Conservation (phyloP, 1,140 invertebrate species). For the Helicoverpa zea region DNA sequence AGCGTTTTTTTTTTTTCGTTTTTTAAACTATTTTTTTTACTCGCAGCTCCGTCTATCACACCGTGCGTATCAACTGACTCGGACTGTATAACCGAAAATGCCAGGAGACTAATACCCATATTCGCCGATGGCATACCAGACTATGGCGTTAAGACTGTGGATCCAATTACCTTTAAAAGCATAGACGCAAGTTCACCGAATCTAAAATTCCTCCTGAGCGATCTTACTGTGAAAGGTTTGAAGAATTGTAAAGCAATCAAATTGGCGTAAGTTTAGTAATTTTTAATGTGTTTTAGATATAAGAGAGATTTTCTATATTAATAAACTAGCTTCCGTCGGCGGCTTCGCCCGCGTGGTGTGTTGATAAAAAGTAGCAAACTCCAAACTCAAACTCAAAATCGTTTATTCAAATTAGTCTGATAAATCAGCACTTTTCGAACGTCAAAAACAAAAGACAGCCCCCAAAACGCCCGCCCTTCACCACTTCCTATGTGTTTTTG, state of each 20-base stretch:
- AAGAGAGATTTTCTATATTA: too few species aligned
- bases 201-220: conserved; percentile 61
- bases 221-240: conserved; percentile 57
- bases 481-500: too few species aligned
- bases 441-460: too few species aligned
- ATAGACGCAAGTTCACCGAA: conserved; percentile 55
- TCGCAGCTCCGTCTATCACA: conserved; percentile 49
- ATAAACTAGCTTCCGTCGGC: too few species aligned
- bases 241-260: conserved; percentile 45
- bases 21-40: conserved; percentile 44
- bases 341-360: too few species aligned
- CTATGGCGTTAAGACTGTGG: conserved; percentile 54
- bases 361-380: too few species aligned
- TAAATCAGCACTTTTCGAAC: too few species aligned
- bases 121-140: conserved; percentile 66
- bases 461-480: too few species aligned
- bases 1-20: too few species aligned
- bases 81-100: conserved; percentile 62
- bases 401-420: too few species aligned
- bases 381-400: too few species aligned
- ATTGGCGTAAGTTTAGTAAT: conserved; percentile 27
- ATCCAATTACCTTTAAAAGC: conserved; percentile 57
- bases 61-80: conserved; percentile 64
- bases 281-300: background rate
- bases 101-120: conserved; percentile 54